Evolutionary conservation across 2,113 vertebrate genomes (phyloP).

Genomic region (Manacus vitellinus): DNA sequence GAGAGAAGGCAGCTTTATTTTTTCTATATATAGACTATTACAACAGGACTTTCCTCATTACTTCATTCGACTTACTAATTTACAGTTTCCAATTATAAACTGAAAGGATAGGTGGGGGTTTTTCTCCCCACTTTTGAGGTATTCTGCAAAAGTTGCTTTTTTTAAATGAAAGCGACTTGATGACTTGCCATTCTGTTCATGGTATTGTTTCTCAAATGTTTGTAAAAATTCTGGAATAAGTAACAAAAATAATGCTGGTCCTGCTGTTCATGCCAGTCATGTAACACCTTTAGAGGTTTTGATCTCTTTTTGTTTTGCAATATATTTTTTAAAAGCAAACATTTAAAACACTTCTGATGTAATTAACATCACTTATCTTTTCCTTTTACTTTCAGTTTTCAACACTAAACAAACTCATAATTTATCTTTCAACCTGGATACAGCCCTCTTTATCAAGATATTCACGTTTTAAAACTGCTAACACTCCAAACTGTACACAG

Average conservation of each 20-base stretch:
- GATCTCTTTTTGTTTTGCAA: neutral
- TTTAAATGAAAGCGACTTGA: neutral
- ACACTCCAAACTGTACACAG: neutral
- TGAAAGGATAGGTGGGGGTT: neutral
- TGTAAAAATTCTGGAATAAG: neutral
- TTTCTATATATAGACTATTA: neutral
- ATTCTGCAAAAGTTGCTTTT: neutral
- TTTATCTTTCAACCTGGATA: neutral
- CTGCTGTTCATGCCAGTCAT: neutral
- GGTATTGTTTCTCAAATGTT: neutral
- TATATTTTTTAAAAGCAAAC: neutral
- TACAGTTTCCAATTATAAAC: neutral
- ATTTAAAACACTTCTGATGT: neutral
- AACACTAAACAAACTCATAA: neutral
- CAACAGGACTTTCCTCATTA: neutral
- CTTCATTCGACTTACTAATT: neutral
- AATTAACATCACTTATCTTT: neutral
- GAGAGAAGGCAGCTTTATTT: neutral
- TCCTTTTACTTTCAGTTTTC: neutral
- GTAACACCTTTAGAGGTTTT: neutral
- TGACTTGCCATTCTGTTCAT: neutral
- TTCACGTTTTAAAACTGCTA: neutral
- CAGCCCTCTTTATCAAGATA: neutral
- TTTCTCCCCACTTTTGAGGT: neutral
- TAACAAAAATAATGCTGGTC: neutral